phyloP scores from a whole-genome alignment of 2,797 vertebrate species.

The Neoniphon sammara region DNA sequence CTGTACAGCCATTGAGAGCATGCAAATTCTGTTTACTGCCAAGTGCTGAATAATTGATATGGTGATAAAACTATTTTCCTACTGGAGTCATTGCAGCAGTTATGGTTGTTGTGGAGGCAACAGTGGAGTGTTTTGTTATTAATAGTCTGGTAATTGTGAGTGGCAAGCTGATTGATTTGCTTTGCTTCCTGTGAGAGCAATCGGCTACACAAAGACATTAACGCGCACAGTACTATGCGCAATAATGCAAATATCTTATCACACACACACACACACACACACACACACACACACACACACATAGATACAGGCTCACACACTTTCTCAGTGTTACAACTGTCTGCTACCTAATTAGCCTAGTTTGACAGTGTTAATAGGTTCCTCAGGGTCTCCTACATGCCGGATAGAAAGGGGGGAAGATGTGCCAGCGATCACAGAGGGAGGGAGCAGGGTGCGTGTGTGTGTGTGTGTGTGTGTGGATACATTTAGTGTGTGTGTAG shows the following conservation, averaged over 20 bases:
- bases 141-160: conserved; percentile 70
- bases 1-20: conserved; percentile 40
- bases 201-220: conserved; percentile 37
- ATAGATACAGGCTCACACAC: conserved; percentile 9
- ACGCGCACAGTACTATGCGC: conserved; percentile 35
- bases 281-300: conserved; percentile 4
- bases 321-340: conserved; percentile 52
- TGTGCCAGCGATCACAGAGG: conserved; percentile 34
- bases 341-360: conserved; percentile 73
- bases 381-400: conserved; percentile 56
- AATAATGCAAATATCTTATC: conserved; percentile 10
- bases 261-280: not conserved
- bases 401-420: conserved; percentile 49
- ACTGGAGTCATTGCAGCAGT: conserved; percentile 55
- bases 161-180: conserved; percentile 69
- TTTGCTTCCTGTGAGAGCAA: conserved; percentile 59
- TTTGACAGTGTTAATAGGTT: conserved; percentile 76
- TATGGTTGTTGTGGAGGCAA: conserved; percentile 45
- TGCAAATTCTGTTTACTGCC: conserved; percentile 59
- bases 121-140: conserved; percentile 61
- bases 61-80: conserved; percentile 68
- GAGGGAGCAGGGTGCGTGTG: not conserved
- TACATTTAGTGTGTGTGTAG: conserved; percentile 26
- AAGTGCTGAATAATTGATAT: conserved; percentile 72
- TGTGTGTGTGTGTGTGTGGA: conserved; percentile 14